phyloP scores from a whole-genome alignment of 2,888 invertebrate genomes.

The Pasiphila rectangulata region DNA sequence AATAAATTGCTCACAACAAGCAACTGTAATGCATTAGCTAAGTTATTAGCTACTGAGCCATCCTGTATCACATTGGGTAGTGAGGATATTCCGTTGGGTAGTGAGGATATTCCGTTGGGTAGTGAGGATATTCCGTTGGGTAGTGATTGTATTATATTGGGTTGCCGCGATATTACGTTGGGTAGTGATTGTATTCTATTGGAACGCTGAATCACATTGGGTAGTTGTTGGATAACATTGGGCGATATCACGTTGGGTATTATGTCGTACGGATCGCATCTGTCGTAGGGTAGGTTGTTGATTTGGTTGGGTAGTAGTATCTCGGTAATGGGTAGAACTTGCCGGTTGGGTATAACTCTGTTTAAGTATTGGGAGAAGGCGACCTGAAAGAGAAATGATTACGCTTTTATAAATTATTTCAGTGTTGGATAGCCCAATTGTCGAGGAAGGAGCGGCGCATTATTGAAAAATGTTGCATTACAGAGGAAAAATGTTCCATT shows the following conservation, averaged over 20 bases:
- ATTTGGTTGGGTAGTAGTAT: slow-evolving; percentile 38
- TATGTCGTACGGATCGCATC: slow-evolving; percentile 33
- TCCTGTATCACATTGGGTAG: slow-evolving; percentile 46
- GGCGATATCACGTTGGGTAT: slow-evolving; percentile 30
- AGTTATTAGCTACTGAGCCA: slow-evolving; percentile 60
- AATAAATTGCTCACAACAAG: slow-evolving; percentile 63
- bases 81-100: slow-evolving; percentile 3
- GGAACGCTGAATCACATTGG: slow-evolving; percentile 8
- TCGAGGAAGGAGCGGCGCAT: too few species aligned
- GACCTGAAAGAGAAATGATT: slow-evolving; percentile 41
- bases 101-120: neutral
- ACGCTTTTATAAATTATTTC: neutral
- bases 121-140: slow-evolving; percentile 3
- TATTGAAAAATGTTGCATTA: too few species aligned
- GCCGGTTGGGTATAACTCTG: slow-evolving; percentile 40
- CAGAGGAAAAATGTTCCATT: too few species aligned
- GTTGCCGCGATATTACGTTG: slow-evolving; percentile 1
- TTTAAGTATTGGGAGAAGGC: slow-evolving; percentile 49
- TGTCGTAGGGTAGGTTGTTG: slow-evolving; percentile 32
- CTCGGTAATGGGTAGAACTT: slow-evolving; percentile 39
- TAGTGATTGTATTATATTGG: neutral
- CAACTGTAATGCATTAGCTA: slow-evolving; percentile 64
- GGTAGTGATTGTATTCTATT: slow-evolving; percentile 3
- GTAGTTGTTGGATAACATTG: slow-evolving; percentile 23
- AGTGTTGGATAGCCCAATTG: too few species aligned